Evolutionary conservation across 1,140 invertebrate genomes (phyloP), one percentile per base, ranked within the genome.

Genomic region (Drosophila bipectinata): DNA sequence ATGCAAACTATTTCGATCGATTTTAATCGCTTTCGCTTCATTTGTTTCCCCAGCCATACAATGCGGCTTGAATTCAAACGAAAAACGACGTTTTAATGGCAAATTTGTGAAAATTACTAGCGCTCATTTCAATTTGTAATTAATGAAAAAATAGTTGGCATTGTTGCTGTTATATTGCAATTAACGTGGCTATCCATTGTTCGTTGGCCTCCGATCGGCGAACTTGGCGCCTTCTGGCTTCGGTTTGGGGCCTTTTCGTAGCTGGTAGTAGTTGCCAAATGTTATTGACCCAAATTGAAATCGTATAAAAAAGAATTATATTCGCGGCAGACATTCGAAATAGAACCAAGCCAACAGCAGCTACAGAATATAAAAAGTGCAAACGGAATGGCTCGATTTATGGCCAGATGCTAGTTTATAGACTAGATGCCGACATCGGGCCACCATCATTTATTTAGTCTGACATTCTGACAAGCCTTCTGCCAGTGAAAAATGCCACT

Each of bases 251-350:
- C 28, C 45, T 45, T 64, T 57, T 57, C 54, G 60, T 63, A 8
- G 73, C 44, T 49, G 2, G 71, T 68, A 80, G 63, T 83, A 80
- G 63, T 83, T 87, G 83, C 83, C 83, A 88, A 87, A 83, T 88
- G 83, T 88, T 88, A 88, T 88, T 88, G 83, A 88, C 83, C 83
- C 79, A 88, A 63, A 72, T 72, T 72, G 53, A 74, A 79, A 79
- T 48, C 71, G 30, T 62, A 74, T 73, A 74, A 74, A 56, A 41
- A 58, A 66, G 54, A 75, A 73, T 52, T 49, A 53, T 57, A 73
- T 32, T 14, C 24, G 39, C 44, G 44, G 37, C 56, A 66, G 37
- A 30, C 73, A 72, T 52, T 77, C 78, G 61, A 81, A 77, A 81
- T 81, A 81, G 79, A 81, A 81, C 47, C 62, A 53, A 79, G 58